phyloP scores from a whole-genome alignment of 2,113 vertebrate species.

The Lagopus muta region DNA sequence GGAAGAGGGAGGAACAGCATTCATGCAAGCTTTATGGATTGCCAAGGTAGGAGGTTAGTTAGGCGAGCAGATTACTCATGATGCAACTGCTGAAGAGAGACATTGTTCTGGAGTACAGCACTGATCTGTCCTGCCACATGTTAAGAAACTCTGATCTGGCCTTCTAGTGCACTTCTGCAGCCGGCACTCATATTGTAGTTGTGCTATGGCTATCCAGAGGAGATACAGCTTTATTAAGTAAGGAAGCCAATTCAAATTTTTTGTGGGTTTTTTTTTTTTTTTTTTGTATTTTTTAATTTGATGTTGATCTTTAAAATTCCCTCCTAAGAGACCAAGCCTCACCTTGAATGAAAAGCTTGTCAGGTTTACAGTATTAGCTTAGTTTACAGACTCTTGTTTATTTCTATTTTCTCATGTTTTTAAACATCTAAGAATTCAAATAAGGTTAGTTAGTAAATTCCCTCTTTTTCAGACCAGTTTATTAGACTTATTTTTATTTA shows the following conservation, averaged over 20 bases:
- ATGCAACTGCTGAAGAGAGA: not conserved
- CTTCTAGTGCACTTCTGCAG: not conserved
- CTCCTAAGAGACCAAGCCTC: not conserved
- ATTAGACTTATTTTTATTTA: not conserved
- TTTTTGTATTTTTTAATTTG: not conserved
- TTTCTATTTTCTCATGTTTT: not conserved
- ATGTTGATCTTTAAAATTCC: not conserved
- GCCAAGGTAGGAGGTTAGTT: not conserved
- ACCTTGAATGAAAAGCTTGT: not conserved
- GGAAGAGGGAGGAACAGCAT: not conserved
- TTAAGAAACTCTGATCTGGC: not conserved
- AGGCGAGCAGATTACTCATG: not conserved
- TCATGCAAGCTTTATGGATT: not conserved
- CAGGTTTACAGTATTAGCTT: not conserved
- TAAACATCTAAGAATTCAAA: not conserved
- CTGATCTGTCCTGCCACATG: rapidly evolving
- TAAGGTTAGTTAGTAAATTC: not conserved
- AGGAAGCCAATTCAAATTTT: not conserved
- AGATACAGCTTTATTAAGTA: not conserved
- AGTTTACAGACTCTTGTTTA: not conserved
- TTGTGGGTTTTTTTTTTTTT: too few species aligned
- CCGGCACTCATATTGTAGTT: not conserved
- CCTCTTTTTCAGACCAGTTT: not conserved
- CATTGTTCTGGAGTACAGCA: not conserved
- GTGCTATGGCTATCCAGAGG: not conserved